Percentiles rank a stretch among this genome's conserved stretches.
Conservation (phyloP, 2,113 vertebrate species). For the Glaucidium brasilianum region DNA sequence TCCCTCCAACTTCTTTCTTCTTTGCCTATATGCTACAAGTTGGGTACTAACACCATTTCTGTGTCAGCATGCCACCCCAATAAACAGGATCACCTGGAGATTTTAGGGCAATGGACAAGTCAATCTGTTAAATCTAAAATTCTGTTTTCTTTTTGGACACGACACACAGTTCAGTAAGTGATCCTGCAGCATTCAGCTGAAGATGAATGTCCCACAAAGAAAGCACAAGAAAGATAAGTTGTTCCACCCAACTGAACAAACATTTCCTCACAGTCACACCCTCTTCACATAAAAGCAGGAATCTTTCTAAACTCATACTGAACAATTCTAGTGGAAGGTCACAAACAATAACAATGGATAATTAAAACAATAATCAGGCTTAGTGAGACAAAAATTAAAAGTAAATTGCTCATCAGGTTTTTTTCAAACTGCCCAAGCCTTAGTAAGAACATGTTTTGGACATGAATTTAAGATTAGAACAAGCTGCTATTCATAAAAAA, state of each 20-base stretch:
- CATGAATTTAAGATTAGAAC: not conserved
- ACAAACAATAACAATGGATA: slow-evolving; percentile 32
- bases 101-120: not conserved
- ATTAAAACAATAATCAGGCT: slow-evolving; percentile 45
- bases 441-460: not conserved
- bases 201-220: slow-evolving; percentile 1
- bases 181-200: not conserved
- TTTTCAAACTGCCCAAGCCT: not conserved
- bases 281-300: slow-evolving; percentile 39
- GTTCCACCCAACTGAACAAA: slow-evolving; percentile 33
- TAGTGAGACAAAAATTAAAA: slow-evolving; percentile 27
- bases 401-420: slow-evolving; percentile 1
- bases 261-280: slow-evolving; percentile 28
- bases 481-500: not conserved
- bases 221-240: not conserved
- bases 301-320: not conserved
- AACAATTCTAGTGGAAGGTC: slow-evolving; percentile 21
- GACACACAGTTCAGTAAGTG: not conserved
- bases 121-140: not conserved
- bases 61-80: not conserved
- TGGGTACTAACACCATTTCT: not conserved
- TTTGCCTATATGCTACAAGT: not conserved
- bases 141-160: not conserved
- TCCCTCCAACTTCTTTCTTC: not conserved
- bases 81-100: not conserved